Evolutionary conservation across 2,888 invertebrate genomes (phyloP).

Genomic region (Pristionchus fissidentatus): DNA sequence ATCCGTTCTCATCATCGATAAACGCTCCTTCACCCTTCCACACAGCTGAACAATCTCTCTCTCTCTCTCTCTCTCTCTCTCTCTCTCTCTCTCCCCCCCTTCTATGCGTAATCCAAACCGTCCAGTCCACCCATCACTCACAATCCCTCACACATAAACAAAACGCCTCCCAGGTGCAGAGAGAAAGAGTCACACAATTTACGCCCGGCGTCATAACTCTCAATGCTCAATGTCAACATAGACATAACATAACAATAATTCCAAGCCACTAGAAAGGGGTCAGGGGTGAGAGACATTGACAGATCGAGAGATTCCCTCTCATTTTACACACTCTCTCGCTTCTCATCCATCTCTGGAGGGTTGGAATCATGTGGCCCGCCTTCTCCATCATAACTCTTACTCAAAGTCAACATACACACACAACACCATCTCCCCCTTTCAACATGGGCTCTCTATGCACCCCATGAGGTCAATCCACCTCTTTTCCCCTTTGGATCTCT

Average conservation of each 20-base stretch:
- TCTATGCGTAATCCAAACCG: not conserved
- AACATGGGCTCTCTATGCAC: not conserved
- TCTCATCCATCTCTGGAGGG: not conserved
- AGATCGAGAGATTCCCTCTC: too few species aligned
- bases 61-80: too few species aligned
- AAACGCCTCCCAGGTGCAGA: too few species aligned
- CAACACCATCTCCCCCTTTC: not conserved
- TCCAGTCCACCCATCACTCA: too few species aligned
- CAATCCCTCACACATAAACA: constrained; percentile 22
- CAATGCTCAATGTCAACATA: too few species aligned
- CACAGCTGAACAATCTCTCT: constrained; percentile 39
- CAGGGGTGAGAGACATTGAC: too few species aligned
- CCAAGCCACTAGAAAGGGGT: too few species aligned
- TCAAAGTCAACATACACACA: not conserved
- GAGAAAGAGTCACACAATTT: too few species aligned
- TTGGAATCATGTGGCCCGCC: not conserved
- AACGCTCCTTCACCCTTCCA: not conserved
- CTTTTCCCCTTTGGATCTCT: not conserved
- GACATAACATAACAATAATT: too few species aligned
- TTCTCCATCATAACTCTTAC: not conserved
- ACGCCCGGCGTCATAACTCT: too few species aligned
- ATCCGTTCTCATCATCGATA: not conserved
- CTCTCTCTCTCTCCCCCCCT: not conserved
- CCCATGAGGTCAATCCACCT: constrained; percentile 31
- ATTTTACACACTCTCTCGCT: not conserved